Evolutionary conservation across 1,140 invertebrate genomes (phyloP).

Genomic region (Idris sp.): DNA sequence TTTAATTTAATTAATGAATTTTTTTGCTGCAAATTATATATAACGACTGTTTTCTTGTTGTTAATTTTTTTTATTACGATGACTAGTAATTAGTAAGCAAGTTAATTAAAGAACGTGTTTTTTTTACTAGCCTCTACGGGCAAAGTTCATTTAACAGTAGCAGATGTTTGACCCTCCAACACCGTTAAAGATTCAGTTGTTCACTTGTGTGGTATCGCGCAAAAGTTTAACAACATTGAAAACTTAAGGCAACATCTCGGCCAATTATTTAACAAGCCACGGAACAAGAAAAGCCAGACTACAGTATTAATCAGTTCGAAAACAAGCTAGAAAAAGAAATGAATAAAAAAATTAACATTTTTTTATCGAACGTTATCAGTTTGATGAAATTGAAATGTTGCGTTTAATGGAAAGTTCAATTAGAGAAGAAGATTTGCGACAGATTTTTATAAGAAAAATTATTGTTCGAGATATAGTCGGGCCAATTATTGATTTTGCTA

Average conservation of each 20-base stretch:
- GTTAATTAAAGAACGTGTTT: slow-evolving; percentile 47
- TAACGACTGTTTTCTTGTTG: not conserved
- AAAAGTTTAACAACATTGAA: slow-evolving; percentile 39
- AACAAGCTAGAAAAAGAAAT: no score
- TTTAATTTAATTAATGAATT: no score
- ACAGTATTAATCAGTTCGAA: slow-evolving; percentile 17
- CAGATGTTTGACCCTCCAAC: slow-evolving; percentile 39
- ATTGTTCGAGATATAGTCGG: no score
- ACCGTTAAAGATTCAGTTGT: slow-evolving; percentile 39
- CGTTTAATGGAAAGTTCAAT: no score
- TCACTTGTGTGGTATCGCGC: slow-evolving; percentile 37
- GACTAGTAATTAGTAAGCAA: slow-evolving; percentile 30
- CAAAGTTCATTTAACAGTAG: slow-evolving; percentile 40
- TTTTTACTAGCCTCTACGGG: slow-evolving; percentile 18
- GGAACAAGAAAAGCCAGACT: slow-evolving; percentile 25
- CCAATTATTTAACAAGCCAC: slow-evolving; percentile 44
- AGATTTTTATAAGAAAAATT: no score
- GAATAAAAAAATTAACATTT: no score
- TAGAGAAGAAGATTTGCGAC: no score
- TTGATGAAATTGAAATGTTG: no score
- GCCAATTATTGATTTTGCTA: no score
- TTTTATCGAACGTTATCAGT: no score
- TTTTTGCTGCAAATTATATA: no score
- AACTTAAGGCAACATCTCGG: slow-evolving; percentile 38
- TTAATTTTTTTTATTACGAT: slow-evolving; percentile 10